Evolutionary conservation across 2,113 vertebrate genomes (phyloP).

Genomic region (Blennius ocellaris): DNA sequence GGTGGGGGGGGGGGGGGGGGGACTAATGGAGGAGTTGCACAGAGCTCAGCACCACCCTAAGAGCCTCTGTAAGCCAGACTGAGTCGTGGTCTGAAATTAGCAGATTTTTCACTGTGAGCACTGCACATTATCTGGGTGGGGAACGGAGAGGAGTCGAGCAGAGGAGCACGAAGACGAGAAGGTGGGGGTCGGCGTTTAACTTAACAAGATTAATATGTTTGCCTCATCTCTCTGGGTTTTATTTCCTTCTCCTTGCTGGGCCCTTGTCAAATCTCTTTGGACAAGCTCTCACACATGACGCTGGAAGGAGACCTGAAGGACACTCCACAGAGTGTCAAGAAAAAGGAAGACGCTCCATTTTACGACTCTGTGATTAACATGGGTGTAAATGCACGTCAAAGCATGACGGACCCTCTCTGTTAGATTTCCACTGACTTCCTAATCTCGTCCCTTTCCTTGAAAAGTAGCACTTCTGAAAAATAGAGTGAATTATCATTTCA

Average conservation of each 20-base stretch:
- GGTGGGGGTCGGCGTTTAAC: conserved; percentile 77
- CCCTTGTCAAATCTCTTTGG: conserved; percentile 82
- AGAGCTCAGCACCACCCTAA: conserved; percentile 75
- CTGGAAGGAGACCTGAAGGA: conserved; percentile 78
- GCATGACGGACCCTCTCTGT: conserved; percentile 24
- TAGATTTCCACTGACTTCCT: conserved; percentile 39
- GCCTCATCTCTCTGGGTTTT: conserved; percentile 80
- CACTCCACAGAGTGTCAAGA: conserved; percentile 55
- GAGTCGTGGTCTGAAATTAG: conserved; percentile 79
- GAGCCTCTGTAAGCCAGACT: conserved; percentile 75
- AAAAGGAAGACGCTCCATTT: conserved; percentile 57
- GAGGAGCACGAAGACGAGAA: conserved; percentile 46
- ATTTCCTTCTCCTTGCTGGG: conserved; percentile 80
- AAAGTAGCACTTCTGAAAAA: conserved; percentile 11
- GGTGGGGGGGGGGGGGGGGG: conserved; percentile 66
- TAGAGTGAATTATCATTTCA: conserved; percentile 2
- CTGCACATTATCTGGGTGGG: conserved; percentile 76
- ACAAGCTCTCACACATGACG: conserved; percentile 76
- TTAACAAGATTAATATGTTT: conserved; percentile 84
- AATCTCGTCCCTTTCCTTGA: conserved; percentile 7
- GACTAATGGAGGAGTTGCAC: conserved; percentile 75
- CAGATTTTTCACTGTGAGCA: conserved; percentile 77
- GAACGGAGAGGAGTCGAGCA: conserved; percentile 53
- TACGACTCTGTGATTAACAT: conserved; percentile 51
- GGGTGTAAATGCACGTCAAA: conserved; percentile 36